A percentile compares a stretch with the other conserved stretches of the same genome.
Conservation (phyloP, 2,888 invertebrate species). For the Dorcus parallelipipedus region DNA sequence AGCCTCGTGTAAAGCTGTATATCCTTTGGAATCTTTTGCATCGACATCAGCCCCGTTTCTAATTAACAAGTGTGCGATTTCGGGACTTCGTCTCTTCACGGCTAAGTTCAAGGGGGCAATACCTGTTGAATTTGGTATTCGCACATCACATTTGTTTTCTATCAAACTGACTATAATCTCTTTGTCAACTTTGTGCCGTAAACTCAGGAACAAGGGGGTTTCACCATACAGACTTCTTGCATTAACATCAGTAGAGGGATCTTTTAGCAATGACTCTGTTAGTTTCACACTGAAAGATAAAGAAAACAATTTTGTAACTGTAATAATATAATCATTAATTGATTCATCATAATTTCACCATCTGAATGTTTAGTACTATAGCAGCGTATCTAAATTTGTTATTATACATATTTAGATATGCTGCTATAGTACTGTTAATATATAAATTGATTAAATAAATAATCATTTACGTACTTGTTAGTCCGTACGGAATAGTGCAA, state of each 20-base stretch:
- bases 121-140: not conserved
- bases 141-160: slow-evolving; percentile 3
- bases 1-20: slow-evolving; percentile 27
- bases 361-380: no score
- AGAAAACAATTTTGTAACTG: not conserved
- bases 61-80: slow-evolving; percentile 3
- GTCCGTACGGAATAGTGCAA: no score
- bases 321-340: no score
- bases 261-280: slow-evolving; percentile 26
- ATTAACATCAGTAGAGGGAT: slow-evolving; percentile 28
- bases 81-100: slow-evolving; percentile 1
- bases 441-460: no score
- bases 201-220: slow-evolving; percentile 23
- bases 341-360: no score
- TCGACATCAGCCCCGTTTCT: slow-evolving; percentile 6
- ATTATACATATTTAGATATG: no score
- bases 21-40: slow-evolving; percentile 1
- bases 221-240: slow-evolving; percentile 30
- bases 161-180: slow-evolving; percentile 2
- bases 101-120: slow-evolving; percentile 9
- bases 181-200: slow-evolving; percentile 3
- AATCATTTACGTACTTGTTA: no score
- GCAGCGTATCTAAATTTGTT: no score
- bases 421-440: no score
- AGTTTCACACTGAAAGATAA: slow-evolving; percentile 29